Conservation (phyloP, 2,113 vertebrate genomes). For the Crotalus viridis region DNA sequence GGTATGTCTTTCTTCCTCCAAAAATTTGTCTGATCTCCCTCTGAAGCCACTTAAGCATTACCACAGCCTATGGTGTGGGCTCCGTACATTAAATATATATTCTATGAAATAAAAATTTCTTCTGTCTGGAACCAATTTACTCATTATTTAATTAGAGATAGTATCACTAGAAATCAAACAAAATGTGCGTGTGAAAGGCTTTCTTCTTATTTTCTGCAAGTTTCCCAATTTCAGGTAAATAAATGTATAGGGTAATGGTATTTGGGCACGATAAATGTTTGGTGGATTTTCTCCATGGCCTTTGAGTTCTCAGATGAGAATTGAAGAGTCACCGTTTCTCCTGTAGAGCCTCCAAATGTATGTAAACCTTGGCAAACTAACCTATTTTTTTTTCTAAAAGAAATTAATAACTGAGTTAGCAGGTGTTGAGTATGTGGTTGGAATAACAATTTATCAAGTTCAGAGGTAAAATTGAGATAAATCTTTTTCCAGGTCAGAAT, state of each 20-base stretch:
- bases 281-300: background rate
- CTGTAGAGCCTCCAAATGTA: background rate
- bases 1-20: background rate
- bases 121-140: background rate
- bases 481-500: background rate
- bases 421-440: background rate
- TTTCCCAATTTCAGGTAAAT: background rate
- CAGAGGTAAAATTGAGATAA: background rate
- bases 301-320: background rate
- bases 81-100: background rate
- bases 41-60: background rate
- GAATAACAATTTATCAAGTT: background rate
- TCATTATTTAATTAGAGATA: background rate
- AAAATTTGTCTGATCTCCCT: background rate
- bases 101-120: background rate
- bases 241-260: background rate
- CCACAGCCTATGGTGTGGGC: background rate
- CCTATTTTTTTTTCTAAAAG: background rate
- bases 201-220: background rate
- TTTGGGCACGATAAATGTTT: background rate
- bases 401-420: background rate
- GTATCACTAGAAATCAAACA: background rate
- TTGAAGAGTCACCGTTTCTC: background rate
- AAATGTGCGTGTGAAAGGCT: background rate
- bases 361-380: slow-evolving; percentile 5